Conservation (phyloP, 2,113 vertebrate genomes). For the Canis aureus region DNA sequence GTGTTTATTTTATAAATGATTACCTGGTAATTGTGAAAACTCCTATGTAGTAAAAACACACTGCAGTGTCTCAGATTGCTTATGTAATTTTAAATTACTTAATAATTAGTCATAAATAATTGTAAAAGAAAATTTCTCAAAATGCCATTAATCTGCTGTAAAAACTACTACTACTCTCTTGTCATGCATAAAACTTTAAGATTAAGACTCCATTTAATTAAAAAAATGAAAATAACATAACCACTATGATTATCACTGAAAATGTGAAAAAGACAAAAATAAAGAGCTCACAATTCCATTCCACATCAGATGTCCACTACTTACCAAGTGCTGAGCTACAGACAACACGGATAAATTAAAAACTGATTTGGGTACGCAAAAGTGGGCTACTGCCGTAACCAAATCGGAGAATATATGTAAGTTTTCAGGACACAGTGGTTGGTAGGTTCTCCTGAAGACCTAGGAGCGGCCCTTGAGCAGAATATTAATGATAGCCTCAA, state of each 20-base stretch:
- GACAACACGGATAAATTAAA: neutral
- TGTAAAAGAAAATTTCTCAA: constrained; percentile 74
- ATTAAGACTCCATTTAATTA: neutral
- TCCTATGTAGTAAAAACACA: constrained; percentile 76
- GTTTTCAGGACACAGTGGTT: neutral
- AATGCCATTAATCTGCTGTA: constrained; percentile 60
- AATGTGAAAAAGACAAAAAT: neutral
- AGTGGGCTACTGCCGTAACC: neutral
- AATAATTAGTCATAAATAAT: constrained; percentile 20
- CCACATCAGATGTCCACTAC: neutral
- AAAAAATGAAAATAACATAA: constrained; percentile 29
- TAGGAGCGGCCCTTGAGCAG: neutral
- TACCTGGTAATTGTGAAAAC: constrained; percentile 49
- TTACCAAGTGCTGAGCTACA: neutral
- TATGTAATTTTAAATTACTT: constrained; percentile 74
- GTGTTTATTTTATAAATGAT: constrained; percentile 77
- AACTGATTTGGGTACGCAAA: neutral
- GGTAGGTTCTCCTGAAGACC: neutral
- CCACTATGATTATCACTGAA: neutral
- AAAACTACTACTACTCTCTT: constrained; percentile 37
- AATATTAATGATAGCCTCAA: neutral
- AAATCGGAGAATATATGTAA: neutral
- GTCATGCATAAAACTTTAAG: constrained; percentile 47
- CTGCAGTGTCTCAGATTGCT: constrained; percentile 54
- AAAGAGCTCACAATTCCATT: neutral